Base-by-base conservation (phyloP, 2,113 vertebrate genomes). In the Ictalurus punctatus region DNA sequence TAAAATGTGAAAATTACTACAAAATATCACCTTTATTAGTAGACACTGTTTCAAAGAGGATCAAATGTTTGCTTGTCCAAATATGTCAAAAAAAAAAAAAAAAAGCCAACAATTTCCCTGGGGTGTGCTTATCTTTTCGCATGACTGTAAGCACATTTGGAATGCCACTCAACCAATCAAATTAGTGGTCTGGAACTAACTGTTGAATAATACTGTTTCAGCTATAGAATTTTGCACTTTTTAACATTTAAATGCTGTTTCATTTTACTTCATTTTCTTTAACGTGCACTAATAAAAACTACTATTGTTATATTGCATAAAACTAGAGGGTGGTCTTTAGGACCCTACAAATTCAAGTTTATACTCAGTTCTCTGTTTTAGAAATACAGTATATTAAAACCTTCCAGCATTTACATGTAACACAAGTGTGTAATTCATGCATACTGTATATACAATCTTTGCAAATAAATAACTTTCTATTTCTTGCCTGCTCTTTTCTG, bases 401-500 rank as follows among this genome's bases (percentile, higher is more conserved):
- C 5, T 44, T 25, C 21, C 21, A 44, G 34, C 17, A 4, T 76
- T 76, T 37, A 40, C 6, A 1, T 44, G 71, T 23, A 23, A 17
- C 10, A 44, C 34, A 78, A 13, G 74, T 48, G 23, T 52, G 44
- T 1, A 78, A 52, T 44, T 76, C 40, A 23, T 44, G 1, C 37
- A 44, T 44, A 1, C 48, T 30, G 12, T n/a, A 21, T 44, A 44
- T 76, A 12, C 37, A 84, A 27, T n/a, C 37, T 67, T 4, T 65
- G 19, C 37, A 61, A 78, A 40, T 56, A 61, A 78, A 80, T 25
- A 34, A 27, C 17, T 37, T 83, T 59, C 44, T 4, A 2, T 69
- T 56, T 89, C 40, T 83, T 81, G 13, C 84, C 17, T 91, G 44
- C 86, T 69, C 37, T 86, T 88, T 87, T 90, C 34, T 90, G 87